Evolutionary conservation across 2,797 vertebrate genomes (phyloP).

Genomic region (Argyrosomus regius): DNA sequence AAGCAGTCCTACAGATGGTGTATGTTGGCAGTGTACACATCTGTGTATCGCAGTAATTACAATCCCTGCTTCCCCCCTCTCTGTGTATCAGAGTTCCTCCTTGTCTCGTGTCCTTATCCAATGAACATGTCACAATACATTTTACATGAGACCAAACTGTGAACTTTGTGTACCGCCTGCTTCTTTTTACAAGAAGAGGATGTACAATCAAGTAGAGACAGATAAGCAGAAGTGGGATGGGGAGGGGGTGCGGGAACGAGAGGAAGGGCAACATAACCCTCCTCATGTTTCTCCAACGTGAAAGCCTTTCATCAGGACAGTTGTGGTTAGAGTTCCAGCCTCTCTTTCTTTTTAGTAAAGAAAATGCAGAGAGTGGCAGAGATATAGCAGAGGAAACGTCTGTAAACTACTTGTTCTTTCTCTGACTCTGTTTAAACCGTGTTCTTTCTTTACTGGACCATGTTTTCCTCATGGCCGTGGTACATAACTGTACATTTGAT

Average conservation of each 20-base stretch:
- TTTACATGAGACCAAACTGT: slow-evolving; percentile 25
- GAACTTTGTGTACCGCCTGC: slow-evolving; percentile 19
- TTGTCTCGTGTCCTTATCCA: slow-evolving; percentile 36
- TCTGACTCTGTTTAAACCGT: neutral
- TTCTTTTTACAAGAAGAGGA: slow-evolving; percentile 55
- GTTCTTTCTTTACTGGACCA: neutral
- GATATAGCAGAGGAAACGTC: neutral
- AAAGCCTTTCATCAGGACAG: slow-evolving; percentile 66
- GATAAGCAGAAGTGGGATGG: slow-evolving; percentile 49
- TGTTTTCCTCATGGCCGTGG: neutral
- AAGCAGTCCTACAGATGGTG: slow-evolving; percentile 52
- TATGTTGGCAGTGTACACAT: slow-evolving; percentile 33
- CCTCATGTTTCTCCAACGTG: slow-evolving; percentile 61
- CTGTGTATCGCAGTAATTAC: slow-evolving; percentile 40
- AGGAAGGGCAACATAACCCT: slow-evolving; percentile 56
- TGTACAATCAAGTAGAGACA: slow-evolving; percentile 58
- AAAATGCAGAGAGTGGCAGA: slow-evolving; percentile 28
- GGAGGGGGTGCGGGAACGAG: slow-evolving; percentile 54
- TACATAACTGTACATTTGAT: neutral
- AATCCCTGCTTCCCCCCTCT: slow-evolving; percentile 24
- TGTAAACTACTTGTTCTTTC: neutral
- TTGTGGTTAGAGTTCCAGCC: slow-evolving; percentile 32
- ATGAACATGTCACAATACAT: slow-evolving; percentile 42
- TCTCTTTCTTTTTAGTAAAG: slow-evolving; percentile 22
- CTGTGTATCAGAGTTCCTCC: slow-evolving; percentile 28